Base-by-base conservation (phyloP, 2,797 vertebrate species). In the Myotis daubentonii region DNA sequence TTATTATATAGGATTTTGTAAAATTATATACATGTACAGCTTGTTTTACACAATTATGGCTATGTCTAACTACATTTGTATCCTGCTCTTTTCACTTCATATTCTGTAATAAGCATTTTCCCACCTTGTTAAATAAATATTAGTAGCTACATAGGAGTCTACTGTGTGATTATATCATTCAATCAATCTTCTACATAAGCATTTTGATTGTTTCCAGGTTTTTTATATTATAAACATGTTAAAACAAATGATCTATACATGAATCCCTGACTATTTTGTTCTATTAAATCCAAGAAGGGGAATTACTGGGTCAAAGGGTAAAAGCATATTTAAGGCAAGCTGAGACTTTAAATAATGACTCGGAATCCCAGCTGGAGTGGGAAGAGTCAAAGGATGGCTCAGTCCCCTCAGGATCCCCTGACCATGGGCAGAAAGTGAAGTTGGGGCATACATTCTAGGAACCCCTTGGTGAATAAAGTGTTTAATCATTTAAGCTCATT, bases 401-500 rank as follows among this genome's bases (percentile, higher is more conserved):
- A 28, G 20, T 25, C 23, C 2, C n/a, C 23, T 70, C 19, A 22
- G 20, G 19, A 36, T 75, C 6, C 33, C 33, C 28, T 28, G 23
- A 68, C 23, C 23, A 71, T 8, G 36, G 36, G 8, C 55, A 86
- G 15, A 62, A 96, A 66, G 41, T 30, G 16, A 93, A 86, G 47
- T 36, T 83, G 47, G 51, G 23, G 13, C 7, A 15, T 5, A 7
- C 16, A 38, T n/a, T 75, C 80, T 80, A 72, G 65, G 44, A 94
- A 28, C 12, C 4, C 30, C 36, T 66, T 10, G 16, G n/a, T 75
- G 6, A 79, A 41, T 79, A 36, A 90, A 71, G 30, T 22, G 16
- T 87, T 94, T 92, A 83, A 51, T 84, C 33, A 66, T 87, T 87
- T 86, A 47, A 90, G 78, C 83, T 80, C 38, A 78, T 89, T 94